Evolutionary conservation across 2,113 vertebrate genomes (phyloP), one percentile per base, ranked within the genome.

Genomic region (Malurus cyaneus): DNA sequence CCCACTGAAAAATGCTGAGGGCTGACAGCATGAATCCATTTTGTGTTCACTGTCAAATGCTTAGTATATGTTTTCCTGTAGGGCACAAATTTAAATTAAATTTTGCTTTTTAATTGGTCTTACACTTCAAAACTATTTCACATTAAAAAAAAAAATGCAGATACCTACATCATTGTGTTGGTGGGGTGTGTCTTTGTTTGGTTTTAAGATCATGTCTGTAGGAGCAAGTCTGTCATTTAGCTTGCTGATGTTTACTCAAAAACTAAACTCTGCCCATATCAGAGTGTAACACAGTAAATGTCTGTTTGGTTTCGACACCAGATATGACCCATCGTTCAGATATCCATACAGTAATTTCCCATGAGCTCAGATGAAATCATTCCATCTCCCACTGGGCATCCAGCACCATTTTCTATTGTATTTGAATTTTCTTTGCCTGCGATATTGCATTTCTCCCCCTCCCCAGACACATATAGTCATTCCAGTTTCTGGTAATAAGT

Each of bases 291-390:
- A 32, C 62, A 50, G 50, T 70, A 61, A 70, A 54, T 44, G n/a
- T 71, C 65, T 74, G 23, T 9, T n/a, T 79, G 59, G 53, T 92
- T 95, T 67, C 86, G 39, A 21, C 16, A 49, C 32, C 53, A 91
- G 74, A 19, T 56, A 50, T 23, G 72, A 86, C 69, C 86, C 29
- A 12, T 29, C 1, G 0, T 74, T 88, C 80, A 78, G 32, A 80
- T 88, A 94, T 61, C 81, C 83, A 80, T 77, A 34, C 29, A 61
- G 41, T 81, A 76, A 89, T 96, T 95, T 95, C 74, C 87, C 89
- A 53, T 14, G 81, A 91, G 87, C 50, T 80, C 44, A 13, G 74
- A 69, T 39, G 79, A 96, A 94, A 93, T 89, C 61, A 82, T 76
- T 85, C 46, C 20, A 28, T 80, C 73, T 93, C 93, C 81, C 89